Evolutionary conservation across 2,888 invertebrate genomes (phyloP).

Genomic region (Hyppa rectilinea): DNA sequence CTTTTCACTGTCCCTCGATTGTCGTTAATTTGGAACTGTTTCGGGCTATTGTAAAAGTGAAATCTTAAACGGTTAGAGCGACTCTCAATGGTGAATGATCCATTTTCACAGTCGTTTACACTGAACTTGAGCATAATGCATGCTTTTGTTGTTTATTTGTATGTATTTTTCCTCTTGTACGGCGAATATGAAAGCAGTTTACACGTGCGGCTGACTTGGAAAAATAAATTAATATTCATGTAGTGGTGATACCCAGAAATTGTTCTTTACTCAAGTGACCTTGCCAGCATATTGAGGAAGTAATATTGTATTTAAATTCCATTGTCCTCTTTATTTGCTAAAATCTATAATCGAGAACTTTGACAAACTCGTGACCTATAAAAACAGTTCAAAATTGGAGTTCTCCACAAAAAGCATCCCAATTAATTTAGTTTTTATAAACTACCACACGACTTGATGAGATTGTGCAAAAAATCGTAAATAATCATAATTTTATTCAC

Average conservation of each 20-base stretch:
- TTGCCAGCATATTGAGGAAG: constrained; percentile 6
- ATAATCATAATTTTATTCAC: constrained; percentile 25
- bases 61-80: constrained; percentile 73
- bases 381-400: constrained; percentile 13
- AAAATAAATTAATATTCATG: not conserved
- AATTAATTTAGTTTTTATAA: constrained; percentile 35
- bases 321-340: constrained; percentile 8
- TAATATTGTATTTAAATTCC: not conserved
- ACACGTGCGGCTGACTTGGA: constrained; percentile 6
- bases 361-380: not conserved
- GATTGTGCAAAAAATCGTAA: constrained; percentile 34
- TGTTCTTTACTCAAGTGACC: constrained; percentile 10
- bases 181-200: constrained; percentile 32
- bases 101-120: constrained; percentile 61
- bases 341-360: not conserved
- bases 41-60: constrained; percentile 81
- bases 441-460: constrained; percentile 11
- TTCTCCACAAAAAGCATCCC: constrained; percentile 2
- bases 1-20: constrained; percentile 76
- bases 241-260: not conserved
- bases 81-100: constrained; percentile 67
- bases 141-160: constrained; percentile 41
- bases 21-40: constrained; percentile 78
- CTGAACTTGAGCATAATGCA: constrained; percentile 53
- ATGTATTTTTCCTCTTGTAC: constrained; percentile 30